Percentiles rank a stretch among this genome's conserved stretches.
Conservation (phyloP, 1,140 invertebrate species). For the Physella acuta region DNA sequence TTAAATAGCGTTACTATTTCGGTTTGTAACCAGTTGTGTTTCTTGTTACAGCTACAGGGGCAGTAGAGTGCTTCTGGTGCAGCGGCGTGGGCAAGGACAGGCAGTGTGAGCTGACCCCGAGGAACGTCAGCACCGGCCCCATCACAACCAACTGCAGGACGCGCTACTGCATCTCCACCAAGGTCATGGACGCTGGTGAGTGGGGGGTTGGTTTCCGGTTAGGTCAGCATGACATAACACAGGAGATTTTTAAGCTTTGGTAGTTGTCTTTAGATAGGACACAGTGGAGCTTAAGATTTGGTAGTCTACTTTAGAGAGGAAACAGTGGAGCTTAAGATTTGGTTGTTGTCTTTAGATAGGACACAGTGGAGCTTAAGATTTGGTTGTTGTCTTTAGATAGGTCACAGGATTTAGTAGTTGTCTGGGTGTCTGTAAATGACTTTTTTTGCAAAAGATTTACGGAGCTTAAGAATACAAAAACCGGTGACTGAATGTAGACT, state of each 20-base stretch:
- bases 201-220: neutral
- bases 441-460: too few relatives aligned
- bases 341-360: too few relatives aligned
- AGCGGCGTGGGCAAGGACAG: constrained; percentile 32
- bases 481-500: too few relatives aligned
- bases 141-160: constrained; percentile 27
- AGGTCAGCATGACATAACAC: neutral
- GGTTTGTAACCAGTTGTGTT: neutral
- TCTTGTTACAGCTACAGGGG: neutral
- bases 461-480: too few relatives aligned
- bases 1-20: too few relatives aligned
- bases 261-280: neutral
- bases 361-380: too few relatives aligned
- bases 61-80: constrained; percentile 32
- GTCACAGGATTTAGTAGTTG: too few relatives aligned
- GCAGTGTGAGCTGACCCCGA: constrained; percentile 27
- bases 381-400: too few relatives aligned
- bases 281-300: neutral
- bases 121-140: constrained; percentile 23
- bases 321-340: too few relatives aligned
- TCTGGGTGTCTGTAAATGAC: too few relatives aligned
- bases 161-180: constrained; percentile 27
- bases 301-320: too few relatives aligned
- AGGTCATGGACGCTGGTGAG: constrained; percentile 32
- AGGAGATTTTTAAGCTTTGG: neutral